Conservation (phyloP, 2,113 vertebrate genomes). For the Panurus biarmicus region DNA sequence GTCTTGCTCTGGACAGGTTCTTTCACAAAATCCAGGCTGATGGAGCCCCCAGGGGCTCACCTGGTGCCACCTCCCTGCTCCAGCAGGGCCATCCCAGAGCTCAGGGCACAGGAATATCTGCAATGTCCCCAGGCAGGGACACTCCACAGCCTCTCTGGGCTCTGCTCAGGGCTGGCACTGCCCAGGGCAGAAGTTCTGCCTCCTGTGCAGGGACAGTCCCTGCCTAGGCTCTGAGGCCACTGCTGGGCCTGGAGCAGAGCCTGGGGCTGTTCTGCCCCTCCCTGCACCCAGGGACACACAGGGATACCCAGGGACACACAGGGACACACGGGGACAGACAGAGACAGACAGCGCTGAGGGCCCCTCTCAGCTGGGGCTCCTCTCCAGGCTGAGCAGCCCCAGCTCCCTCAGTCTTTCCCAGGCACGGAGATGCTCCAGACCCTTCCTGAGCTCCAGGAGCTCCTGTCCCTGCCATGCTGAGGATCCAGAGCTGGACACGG, state of each 20-base stretch:
- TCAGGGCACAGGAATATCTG: background rate
- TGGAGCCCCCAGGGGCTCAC: too few relatives aligned
- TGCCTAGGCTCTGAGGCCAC: background rate
- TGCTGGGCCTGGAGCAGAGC: too few relatives aligned
- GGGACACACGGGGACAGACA: background rate
- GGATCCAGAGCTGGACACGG: background rate
- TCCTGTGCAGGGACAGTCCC: background rate
- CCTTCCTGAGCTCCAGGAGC: background rate
- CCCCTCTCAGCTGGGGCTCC: background rate
- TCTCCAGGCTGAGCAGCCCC: background rate
- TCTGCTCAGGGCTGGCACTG: background rate
- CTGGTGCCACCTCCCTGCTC: too few relatives aligned
- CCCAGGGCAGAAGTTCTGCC: background rate
- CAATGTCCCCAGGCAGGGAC: background rate
- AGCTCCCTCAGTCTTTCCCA: background rate
- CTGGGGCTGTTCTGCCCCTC: background rate
- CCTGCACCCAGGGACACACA: background rate
- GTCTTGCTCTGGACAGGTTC: background rate
- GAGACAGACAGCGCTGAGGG: background rate
- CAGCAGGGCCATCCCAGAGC: background rate
- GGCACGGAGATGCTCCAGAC: background rate
- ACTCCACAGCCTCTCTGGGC: background rate
- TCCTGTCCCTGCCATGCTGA: background rate
- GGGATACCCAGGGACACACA: background rate
- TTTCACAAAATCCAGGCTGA: too few relatives aligned